Base-by-base conservation (phyloP, 2,113 vertebrate species). In the Perca flavescens region DNA sequence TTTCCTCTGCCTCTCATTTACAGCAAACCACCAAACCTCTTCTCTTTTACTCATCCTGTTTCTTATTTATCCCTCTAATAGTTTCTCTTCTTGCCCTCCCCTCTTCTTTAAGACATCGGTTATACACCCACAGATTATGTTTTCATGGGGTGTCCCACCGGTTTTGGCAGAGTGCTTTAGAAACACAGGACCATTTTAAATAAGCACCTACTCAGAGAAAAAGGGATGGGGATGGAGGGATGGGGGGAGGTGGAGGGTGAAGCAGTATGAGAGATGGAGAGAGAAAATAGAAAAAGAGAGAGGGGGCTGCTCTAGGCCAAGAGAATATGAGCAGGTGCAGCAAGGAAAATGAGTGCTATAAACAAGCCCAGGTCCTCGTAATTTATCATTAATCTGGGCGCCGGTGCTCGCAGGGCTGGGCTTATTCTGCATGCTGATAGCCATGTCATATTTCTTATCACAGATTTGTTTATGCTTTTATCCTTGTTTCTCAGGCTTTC, bases 311-410 rank as follows among this genome's bases (percentile, higher is more conserved):
- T 95, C 87, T 92, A 93, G 94, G 94, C 93, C 92, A 95, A 91
- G 89, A 94, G 91, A 92, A 94, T 93, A 95, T 93, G 93, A 95
- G 94, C 95, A 95, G 95, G 94, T 95, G 94, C 93, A 91, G 92
- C 90, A 87, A 86, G 89, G 93, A 94, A 94, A 94, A 94, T 92
- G 89, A 93, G 93, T 93, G 93, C 92, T 91, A 94, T 95, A 95
- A 95, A 96, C 94, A 94, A 93, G 92, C 88, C 90, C 77, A 88
- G 90, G 91, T 93, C 92, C 93, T 94, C 92, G 93, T 95, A 96
- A 96, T 95, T 96, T 95, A 96, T 95, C 95, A 93, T 95, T 96
- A 94, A 95, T 95, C 95, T 95, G 92, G 87, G 90, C 86, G 92
- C 91, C 92, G 80, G 89, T 58, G 91, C 92, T 93, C 83, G 77